phyloP scores from a whole-genome alignment of 2,888 invertebrate species.

The Euplagia quadripunctaria region DNA sequence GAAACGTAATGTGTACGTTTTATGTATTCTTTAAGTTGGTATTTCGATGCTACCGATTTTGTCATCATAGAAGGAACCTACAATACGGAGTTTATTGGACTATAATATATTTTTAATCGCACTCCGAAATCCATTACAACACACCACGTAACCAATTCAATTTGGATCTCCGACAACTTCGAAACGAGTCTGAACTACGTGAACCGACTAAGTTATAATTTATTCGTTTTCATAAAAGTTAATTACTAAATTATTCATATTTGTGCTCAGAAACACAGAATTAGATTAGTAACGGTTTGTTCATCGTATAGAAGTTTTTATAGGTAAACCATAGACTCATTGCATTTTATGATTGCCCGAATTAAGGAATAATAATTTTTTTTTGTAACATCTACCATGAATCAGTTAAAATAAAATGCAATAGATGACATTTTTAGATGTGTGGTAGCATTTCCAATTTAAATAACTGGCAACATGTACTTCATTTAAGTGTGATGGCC shows the following conservation, averaged over 20 bases:
- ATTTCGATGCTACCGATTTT: neutral
- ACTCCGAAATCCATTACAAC: constrained; percentile 8
- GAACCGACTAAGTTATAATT: constrained; percentile 35
- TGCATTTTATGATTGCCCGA: too few relatives aligned
- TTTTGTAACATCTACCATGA: too few relatives aligned
- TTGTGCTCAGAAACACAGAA: constrained; percentile 29
- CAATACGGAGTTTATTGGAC: neutral
- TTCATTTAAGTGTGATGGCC: neutral
- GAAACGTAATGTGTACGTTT: neutral
- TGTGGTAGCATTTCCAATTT: neutral
- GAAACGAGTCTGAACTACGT: constrained; percentile 25
- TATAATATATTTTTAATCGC: neutral
- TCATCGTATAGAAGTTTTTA: constrained; percentile 3
- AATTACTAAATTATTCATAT: constrained; percentile 34
- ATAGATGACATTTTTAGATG: neutral
- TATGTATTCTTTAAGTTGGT: neutral
- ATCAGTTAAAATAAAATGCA: too few relatives aligned
- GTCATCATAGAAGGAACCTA: neutral
- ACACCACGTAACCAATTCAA: constrained; percentile 8
- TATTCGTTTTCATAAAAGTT: constrained; percentile 29
- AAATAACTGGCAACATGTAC: neutral
- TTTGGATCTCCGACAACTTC: constrained; percentile 5
- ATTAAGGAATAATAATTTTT: too few relatives aligned
- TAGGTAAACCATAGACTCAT: neutral
- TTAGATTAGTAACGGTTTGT: constrained; percentile 23